These are phyloP conservation scores for Spea bombifrons DNA, from an alignment of 2,113 vertebrate genomes.

Conservation along the genomic window DNA sequence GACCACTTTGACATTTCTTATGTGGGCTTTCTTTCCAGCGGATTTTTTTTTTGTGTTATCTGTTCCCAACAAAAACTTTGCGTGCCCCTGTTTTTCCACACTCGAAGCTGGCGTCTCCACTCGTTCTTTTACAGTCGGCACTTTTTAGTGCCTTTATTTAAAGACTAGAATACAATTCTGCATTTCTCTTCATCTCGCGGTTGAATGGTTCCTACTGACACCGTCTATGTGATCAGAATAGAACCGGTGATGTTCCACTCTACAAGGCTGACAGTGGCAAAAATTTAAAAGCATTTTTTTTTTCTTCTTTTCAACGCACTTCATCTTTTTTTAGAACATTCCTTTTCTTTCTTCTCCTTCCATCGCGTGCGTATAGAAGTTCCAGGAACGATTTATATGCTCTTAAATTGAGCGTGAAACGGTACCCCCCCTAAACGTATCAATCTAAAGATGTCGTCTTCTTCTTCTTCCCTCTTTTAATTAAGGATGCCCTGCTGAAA, in stretches of 20 bases:
- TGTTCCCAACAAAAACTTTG: too few relatives aligned
- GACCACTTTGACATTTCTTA: too few relatives aligned
- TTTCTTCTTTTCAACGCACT: neutral
- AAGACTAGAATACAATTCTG: neutral
- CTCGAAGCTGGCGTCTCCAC: neutral
- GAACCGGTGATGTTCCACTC: slow-evolving; percentile 31
- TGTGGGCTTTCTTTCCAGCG: too few relatives aligned
- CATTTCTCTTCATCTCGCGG: slow-evolving; percentile 24
- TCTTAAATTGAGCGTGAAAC: slow-evolving; percentile 64
- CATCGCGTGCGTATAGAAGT: slow-evolving; percentile 53
- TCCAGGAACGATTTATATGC: slow-evolving; percentile 62
- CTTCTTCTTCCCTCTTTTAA: slow-evolving; percentile 61
- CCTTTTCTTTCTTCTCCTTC: slow-evolving; percentile 24
- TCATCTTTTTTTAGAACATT: neutral
- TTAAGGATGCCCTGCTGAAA: slow-evolving; percentile 68
- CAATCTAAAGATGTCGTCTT: slow-evolving; percentile 62
- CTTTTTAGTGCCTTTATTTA: neutral
- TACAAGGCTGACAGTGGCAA: neutral
- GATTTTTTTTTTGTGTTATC: too few relatives aligned
- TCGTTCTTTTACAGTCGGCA: neutral
- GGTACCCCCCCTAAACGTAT: slow-evolving; percentile 61
- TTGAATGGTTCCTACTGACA: slow-evolving; percentile 28
- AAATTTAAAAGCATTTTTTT: slow-evolving; percentile 12
- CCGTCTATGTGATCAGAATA: slow-evolving; percentile 29
- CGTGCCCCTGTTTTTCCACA: neutral